A percentile compares a stretch with the other conserved stretches of the same genome.
Evolutionary conservation across 2,888 invertebrate species (phyloP).

Genomic region (Dromius quadrimaculatus): DNA sequence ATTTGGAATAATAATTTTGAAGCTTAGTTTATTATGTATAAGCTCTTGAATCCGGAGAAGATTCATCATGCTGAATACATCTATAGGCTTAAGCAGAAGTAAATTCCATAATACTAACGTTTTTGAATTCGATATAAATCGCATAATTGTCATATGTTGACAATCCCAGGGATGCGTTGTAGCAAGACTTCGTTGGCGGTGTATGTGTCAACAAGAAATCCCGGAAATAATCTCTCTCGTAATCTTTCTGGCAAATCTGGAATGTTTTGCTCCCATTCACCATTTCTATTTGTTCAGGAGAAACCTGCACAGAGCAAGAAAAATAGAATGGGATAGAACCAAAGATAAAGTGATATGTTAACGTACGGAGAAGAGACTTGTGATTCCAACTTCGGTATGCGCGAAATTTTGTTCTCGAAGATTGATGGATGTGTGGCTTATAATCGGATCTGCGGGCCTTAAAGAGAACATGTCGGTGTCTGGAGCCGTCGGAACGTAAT

Average conservation of each 20-base stretch:
- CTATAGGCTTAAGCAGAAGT: too few relatives aligned
- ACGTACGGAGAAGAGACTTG: slow-evolving; percentile 37
- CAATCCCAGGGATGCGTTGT: slow-evolving; percentile 21
- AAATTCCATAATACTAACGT: too few relatives aligned
- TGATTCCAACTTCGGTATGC: slow-evolving; percentile 9
- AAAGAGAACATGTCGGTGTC: slow-evolving; percentile 43
- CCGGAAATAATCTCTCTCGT: slow-evolving; percentile 13
- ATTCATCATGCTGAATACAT: too few relatives aligned
- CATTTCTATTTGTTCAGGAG: slow-evolving; percentile 24
- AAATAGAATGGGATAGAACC: background rate
- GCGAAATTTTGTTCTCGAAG: slow-evolving; percentile 1
- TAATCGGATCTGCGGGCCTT: slow-evolving; percentile 34
- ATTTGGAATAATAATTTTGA: too few relatives aligned
- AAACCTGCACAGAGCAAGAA: slow-evolving; percentile 25
- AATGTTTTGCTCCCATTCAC: slow-evolving; percentile 25
- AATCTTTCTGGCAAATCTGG: slow-evolving; percentile 30
- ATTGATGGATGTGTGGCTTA: slow-evolving; percentile 33
- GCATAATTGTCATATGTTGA: slow-evolving; percentile 44
- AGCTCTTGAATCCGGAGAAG: too few relatives aligned
- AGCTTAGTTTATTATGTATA: too few relatives aligned
- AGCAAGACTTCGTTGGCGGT: slow-evolving; percentile 40
- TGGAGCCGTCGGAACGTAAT: slow-evolving; percentile 25
- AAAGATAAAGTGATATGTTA: background rate
- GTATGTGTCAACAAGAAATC: slow-evolving; percentile 24
- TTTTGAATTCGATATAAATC: slow-evolving; percentile 33